Evolutionary conservation across 2,888 invertebrate genomes (phyloP).

Genomic region (Laspeyria flexula): DNA sequence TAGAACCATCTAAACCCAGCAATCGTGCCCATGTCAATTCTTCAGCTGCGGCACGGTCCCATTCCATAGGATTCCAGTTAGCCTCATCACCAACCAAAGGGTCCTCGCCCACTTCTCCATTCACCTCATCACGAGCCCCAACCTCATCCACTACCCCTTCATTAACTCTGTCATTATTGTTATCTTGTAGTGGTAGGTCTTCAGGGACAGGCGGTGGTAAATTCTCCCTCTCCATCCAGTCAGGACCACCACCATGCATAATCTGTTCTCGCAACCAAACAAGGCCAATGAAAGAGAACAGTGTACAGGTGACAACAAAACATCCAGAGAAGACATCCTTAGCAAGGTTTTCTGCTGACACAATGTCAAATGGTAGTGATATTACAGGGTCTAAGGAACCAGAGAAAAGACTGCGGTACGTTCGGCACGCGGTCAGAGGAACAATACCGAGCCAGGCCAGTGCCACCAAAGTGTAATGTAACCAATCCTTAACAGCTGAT

Average conservation of each 20-base stretch:
- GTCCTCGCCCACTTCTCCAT: conserved; percentile 78
- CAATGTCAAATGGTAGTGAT: conserved; percentile 95
- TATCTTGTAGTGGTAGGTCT: conserved; percentile 75
- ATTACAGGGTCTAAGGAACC: conserved; percentile 95
- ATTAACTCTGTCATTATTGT: conserved; percentile 80
- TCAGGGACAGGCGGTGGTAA: conserved; percentile 81
- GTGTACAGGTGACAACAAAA: conserved; percentile 98
- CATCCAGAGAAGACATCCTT: conserved; percentile 98
- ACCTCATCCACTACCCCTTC: conserved; percentile 70
- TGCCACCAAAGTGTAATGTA: conserved; percentile 98
- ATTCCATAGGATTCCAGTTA: conserved; percentile 99
- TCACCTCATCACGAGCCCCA: conserved; percentile 68
- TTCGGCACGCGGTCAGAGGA: conserved; percentile 97
- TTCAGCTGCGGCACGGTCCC: conserved; percentile 98
- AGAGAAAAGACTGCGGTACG: conserved; percentile 96
- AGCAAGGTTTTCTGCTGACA: conserved; percentile 96
- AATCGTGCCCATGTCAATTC: conserved; percentile 99
- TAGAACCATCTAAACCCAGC: conserved; percentile 97
- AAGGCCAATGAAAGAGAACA: conserved; percentile 98
- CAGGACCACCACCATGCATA: conserved; percentile 98
- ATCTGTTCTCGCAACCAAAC: conserved; percentile 99
- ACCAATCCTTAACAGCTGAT: conserved; percentile 97
- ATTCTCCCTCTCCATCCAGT: conserved; percentile 95
- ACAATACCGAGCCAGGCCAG: conserved; percentile 99
- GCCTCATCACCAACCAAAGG: conserved; percentile 90